Evolutionary conservation across 2,888 invertebrate species (phyloP).

Genomic region (Allophyes oxyacanthae): DNA sequence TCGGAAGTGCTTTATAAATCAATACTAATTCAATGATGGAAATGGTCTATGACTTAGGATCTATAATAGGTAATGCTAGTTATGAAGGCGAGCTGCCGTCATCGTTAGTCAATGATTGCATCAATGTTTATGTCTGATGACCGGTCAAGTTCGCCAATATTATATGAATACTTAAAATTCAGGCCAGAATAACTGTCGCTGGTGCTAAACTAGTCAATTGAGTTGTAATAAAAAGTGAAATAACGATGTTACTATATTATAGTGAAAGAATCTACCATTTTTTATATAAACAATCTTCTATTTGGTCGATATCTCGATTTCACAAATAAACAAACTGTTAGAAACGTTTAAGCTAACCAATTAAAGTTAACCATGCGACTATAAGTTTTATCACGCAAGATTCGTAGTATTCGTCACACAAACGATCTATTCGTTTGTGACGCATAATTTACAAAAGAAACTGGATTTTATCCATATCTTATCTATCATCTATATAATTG

Average conservation of each 20-base stretch:
- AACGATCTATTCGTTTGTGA: slow-evolving; percentile 48
- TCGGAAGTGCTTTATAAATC: slow-evolving; percentile 77
- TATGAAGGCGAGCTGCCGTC: slow-evolving; percentile 78
- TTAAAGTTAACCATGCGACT: slow-evolving; percentile 24
- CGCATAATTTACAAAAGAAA: slow-evolving; percentile 62
- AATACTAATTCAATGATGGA: slow-evolving; percentile 66
- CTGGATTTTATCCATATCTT: slow-evolving; percentile 29
- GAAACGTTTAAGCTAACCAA: slow-evolving; percentile 26
- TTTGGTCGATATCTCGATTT: slow-evolving; percentile 2
- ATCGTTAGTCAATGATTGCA: slow-evolving; percentile 68
- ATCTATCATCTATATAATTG: not conserved
- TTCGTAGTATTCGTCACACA: slow-evolving; percentile 61
- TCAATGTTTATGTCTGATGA: slow-evolving; percentile 56
- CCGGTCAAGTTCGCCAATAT: slow-evolving; percentile 49
- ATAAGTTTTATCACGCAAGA: slow-evolving; percentile 34
- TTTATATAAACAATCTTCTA: not conserved
- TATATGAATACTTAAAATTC: too few species aligned
- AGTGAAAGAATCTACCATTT: not conserved
- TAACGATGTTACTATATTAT: too few species aligned
- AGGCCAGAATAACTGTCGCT: slow-evolving; percentile 1
- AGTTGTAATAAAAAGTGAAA: too few species aligned
- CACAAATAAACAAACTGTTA: slow-evolving; percentile 14
- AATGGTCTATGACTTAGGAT: slow-evolving; percentile 58
- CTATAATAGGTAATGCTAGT: slow-evolving; percentile 71
- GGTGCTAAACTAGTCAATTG: not conserved